A percentile compares a stretch with the other conserved stretches of the same genome.
These are phyloP conservation scores for Apoda limacodes DNA, from an alignment of 2,888 invertebrate genomes.

Conservation along the genomic window DNA sequence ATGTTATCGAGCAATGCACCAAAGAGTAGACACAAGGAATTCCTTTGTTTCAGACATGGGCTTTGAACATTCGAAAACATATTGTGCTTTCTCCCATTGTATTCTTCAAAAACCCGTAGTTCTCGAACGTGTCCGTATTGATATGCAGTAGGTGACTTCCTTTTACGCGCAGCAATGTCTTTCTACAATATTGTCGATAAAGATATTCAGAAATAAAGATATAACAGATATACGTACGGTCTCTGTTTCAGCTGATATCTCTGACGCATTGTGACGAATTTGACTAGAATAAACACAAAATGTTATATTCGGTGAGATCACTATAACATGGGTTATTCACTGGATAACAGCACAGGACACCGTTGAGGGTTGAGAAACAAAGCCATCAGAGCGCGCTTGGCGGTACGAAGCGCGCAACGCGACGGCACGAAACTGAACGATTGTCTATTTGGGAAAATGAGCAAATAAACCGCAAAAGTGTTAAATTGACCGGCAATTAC, in stretches of 20 bases:
- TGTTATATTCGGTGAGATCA: constrained; percentile 34
- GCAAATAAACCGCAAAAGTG: constrained; percentile 25
- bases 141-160: no score
- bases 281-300: constrained; percentile 23
- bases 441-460: constrained; percentile 12
- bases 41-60: constrained; percentile 38
- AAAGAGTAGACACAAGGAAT: constrained; percentile 32
- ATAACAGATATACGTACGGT: constrained; percentile 56
- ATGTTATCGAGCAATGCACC: constrained; percentile 26
- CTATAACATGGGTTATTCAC: constrained; percentile 41
- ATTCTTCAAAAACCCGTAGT: constrained; percentile 28
- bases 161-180: no score
- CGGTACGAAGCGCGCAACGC: constrained; percentile 22
- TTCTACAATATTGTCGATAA: no score
- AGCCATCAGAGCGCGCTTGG: constrained; percentile 26
- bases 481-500: constrained; percentile 48
- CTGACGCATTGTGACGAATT: constrained; percentile 48
- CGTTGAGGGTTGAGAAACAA: constrained; percentile 21
- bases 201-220: no score
- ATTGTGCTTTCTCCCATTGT: constrained; percentile 48
- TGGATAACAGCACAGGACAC: constrained; percentile 39
- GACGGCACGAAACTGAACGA: constrained; percentile 26
- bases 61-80: constrained; percentile 22
- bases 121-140: no score
- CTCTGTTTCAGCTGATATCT: constrained; percentile 62